Base-by-base conservation (phyloP, 2,797 vertebrate species). In the Decapterus maruadsi region DNA sequence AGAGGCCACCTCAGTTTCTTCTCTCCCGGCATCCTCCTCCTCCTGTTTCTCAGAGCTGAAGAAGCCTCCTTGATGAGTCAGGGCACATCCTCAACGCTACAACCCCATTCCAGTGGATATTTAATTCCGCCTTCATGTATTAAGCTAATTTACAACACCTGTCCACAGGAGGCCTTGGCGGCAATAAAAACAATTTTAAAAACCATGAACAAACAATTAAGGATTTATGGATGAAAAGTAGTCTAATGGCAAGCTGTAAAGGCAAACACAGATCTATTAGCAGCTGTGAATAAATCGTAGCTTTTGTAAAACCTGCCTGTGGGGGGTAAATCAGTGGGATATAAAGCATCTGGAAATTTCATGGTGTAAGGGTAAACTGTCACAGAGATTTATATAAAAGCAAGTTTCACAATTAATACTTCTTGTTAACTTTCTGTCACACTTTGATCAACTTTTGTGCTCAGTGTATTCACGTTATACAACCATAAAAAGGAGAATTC, bases 151-250 rank as follows among this genome's bases (percentile, higher is more conserved):
- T 82, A 77, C 69, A 82, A 72, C 80, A 90, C 63, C 75, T 87
- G 82, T 81, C 83, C 68, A 60, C 68, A 34, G 55, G 60, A 79
- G 64, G 68, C 61, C 51, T 42, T 12, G 38, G 34, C 16, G 6
- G 55, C 70, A 72, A 85, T 58, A 64, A 84, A 81, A 75, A 75
- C 40, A n/a, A 74, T 77, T 84, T 66, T 20, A 55, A 69, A 43
- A 86, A 77, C 45, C 48, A 74, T 51, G 62, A 80, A 78, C 68
- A 85, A 87, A 90, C 75, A 87, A 89, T 81, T 76, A 81, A 72
- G 60, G 59, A 68, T 80, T 89, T 76, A 80, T 78, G 61, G 68
- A 72, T 66, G 22, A 81, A 80, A 72, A 69, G 36, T 29, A 36
- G n/a, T 22, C 22, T 76, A 68, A 63, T 63, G 58, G 34, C 40